phyloP scores from a whole-genome alignment of 2,113 vertebrate species.

The Pygoscelis adeliae region DNA sequence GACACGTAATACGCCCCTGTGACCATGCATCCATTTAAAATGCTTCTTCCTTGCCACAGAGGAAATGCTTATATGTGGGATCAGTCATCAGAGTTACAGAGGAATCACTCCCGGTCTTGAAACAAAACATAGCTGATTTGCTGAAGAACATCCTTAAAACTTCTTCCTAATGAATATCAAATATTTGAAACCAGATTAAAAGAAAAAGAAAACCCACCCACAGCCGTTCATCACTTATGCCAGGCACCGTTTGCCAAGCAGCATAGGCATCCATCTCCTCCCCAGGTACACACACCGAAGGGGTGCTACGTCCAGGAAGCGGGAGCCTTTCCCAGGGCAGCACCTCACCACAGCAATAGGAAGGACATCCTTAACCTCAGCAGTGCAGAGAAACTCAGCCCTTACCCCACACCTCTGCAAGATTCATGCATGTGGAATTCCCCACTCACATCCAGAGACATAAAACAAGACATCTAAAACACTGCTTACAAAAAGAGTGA shows the following conservation, averaged over 20 bases:
- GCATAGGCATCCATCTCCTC: fast-evolving
- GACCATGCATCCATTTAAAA: neutral
- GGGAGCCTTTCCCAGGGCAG: neutral
- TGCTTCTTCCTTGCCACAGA: neutral
- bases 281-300: too few relatives aligned
- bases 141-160: neutral
- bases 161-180: neutral
- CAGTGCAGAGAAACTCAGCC: neutral
- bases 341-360: neutral
- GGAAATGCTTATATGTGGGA: neutral
- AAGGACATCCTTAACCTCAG: neutral
- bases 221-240: neutral
- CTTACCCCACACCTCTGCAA: neutral
- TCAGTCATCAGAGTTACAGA: neutral
- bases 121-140: neutral
- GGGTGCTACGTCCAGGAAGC: fast-evolving
- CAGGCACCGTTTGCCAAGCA: neutral
- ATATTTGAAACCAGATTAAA: neutral
- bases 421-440: neutral
- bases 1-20: neutral
- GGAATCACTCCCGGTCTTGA: neutral
- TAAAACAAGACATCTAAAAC: neutral
- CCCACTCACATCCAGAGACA: neutral
- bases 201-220: neutral
- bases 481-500: neutral